Evolutionary conservation across 2,888 invertebrate species (phyloP).

Genomic region (Agapostemon virescens): DNA sequence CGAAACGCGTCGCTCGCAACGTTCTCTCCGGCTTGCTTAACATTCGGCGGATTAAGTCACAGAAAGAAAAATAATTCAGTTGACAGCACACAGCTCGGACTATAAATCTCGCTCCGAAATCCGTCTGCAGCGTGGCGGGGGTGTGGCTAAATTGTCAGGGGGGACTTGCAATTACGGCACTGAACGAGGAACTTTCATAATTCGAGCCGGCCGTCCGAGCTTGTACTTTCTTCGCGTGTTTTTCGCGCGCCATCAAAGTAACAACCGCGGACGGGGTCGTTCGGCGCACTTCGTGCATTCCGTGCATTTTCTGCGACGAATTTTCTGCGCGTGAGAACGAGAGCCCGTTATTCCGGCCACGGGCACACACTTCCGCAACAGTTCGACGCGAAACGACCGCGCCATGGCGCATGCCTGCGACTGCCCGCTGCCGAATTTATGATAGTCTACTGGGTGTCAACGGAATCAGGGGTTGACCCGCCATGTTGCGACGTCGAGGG

Average conservation of each 20-base stretch:
- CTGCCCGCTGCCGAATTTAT: slow-evolving; percentile 14
- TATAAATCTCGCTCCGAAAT: slow-evolving; percentile 31
- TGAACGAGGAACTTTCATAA: slow-evolving; percentile 46
- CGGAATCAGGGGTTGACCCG: slow-evolving; percentile 8
- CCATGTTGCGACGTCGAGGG: not conserved
- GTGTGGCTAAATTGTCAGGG: slow-evolving; percentile 38
- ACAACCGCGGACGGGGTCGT: slow-evolving; percentile 42
- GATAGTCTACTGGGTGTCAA: slow-evolving; percentile 35
- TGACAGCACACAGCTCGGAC: not conserved
- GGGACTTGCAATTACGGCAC: slow-evolving; percentile 25
- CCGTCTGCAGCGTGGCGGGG: not conserved
- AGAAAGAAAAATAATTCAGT: not conserved
- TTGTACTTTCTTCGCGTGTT: slow-evolving; percentile 43
- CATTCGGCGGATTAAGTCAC: not conserved
- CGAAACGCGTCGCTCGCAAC: not conserved
- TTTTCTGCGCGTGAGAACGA: slow-evolving; percentile 43
- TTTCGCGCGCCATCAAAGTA: slow-evolving; percentile 51
- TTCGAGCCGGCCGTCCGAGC: not conserved
- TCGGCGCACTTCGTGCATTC: slow-evolving; percentile 30
- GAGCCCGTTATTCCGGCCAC: slow-evolving; percentile 21
- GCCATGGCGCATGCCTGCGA: slow-evolving; percentile 39
- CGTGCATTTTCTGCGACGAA: slow-evolving; percentile 47
- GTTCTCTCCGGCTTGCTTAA: not conserved
- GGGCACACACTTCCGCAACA: slow-evolving; percentile 11
- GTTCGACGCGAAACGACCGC: slow-evolving; percentile 33